These are phyloP conservation scores for Oxyruncus cristatus DNA, from an alignment of 2,113 vertebrate species.

Conservation along the genomic window DNA sequence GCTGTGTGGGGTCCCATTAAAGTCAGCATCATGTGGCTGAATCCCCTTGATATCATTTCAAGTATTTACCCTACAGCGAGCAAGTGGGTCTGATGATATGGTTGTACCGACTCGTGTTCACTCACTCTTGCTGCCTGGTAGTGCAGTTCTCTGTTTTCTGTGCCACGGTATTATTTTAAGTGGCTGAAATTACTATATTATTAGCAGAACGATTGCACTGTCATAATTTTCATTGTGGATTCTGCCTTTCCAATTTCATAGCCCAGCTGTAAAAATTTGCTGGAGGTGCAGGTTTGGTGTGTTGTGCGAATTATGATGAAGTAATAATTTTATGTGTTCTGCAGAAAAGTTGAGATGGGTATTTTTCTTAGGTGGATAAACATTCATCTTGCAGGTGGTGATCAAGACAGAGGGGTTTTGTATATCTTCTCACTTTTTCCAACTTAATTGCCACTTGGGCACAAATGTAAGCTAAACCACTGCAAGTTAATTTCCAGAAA, in stretches of 20 bases:
- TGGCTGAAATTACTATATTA: background rate
- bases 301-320: background rate
- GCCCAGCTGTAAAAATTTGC: background rate
- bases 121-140: background rate
- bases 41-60: background rate
- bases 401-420: background rate
- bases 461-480: background rate
- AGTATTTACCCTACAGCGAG: background rate
- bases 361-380: background rate
- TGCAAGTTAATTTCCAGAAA: background rate
- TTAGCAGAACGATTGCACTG: background rate
- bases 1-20: background rate
- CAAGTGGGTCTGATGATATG: background rate
- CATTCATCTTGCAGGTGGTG: background rate
- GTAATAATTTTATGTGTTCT: background rate
- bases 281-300: background rate
- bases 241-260: background rate
- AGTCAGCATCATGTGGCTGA: background rate
- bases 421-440: background rate
- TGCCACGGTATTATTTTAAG: background rate
- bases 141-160: background rate
- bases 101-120: fast-evolving
- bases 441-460: background rate
- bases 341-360: background rate
- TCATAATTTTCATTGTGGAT: background rate